Base-by-base conservation (phyloP, 2,113 vertebrate species). In the Stictonetta naevosa region DNA sequence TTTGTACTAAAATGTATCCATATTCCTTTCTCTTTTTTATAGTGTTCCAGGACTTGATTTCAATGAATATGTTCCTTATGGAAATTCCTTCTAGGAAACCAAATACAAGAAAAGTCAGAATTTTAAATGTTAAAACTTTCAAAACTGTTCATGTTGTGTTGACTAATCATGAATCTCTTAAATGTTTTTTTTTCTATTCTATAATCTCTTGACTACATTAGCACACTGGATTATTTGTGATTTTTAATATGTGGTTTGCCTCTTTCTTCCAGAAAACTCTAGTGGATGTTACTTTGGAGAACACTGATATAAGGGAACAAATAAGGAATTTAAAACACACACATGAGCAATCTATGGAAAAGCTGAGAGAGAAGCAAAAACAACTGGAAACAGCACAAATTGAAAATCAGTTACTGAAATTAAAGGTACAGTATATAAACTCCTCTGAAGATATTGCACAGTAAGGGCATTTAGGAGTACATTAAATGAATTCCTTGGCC, bases 361-460 rank as follows among this genome's bases (percentile, higher is more conserved):
- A 98, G 87, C 98, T 99, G 77, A 98, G 96, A 94, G 98, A 99
- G 71, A 99, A 98, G 71, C 98, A 99, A 95, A 97, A 90, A 81
- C 98, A 99, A 95, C 96, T 99, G 73, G 98, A 98, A 42, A 97
- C 96, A 0, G 98, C 98, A 0, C 98, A 99, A n/a, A 98, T 97
- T 19, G 99, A 99, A 96, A 99, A 99, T 96, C 98, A 98, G 91
- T 97, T 98, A 73, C 96, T 99, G 91, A 99, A 98, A 92, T 97
- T 99, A 75, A 99, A 99, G 99, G 99, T 99, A 92, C 6, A 8
- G 48, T 93, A 71, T 67, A 67, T 62, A 81, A 92, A 83, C 20
- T 75, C n/a, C 20, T 7, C 67, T 55, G 66, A 86, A 85, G 86
- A 59, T 42, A 34, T 40, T 84, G 66, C n/a, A 40, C 15, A 64